These are phyloP conservation scores for Gorsachius goisagi DNA, from an alignment of 2,113 vertebrate genomes.

Conservation along the genomic window DNA sequence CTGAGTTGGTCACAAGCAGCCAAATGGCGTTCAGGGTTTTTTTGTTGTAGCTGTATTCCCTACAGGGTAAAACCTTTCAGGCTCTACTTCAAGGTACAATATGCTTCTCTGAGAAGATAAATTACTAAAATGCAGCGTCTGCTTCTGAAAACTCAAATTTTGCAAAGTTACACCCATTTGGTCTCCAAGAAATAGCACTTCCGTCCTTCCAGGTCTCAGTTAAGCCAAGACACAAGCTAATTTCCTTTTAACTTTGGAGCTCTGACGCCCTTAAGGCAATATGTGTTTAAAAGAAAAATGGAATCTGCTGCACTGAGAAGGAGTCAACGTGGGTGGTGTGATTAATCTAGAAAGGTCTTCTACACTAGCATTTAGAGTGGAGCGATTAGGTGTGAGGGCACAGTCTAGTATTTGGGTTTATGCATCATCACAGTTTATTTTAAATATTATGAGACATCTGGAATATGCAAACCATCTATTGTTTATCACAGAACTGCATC, in stretches of 20 bases:
- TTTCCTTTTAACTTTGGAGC: slow-evolving; percentile 13
- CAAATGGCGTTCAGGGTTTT: slow-evolving; percentile 64
- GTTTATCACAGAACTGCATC: neutral
- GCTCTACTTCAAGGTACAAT: slow-evolving; percentile 53
- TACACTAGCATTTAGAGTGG: neutral
- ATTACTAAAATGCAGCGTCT: slow-evolving; percentile 62
- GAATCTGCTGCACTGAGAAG: neutral
- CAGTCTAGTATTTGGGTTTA: neutral
- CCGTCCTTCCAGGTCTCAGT: neutral
- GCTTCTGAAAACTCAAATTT: slow-evolving; percentile 43
- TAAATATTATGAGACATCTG: neutral
- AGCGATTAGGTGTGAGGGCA: neutral
- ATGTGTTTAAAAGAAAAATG: slow-evolving; percentile 11
- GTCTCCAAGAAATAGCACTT: slow-evolving; percentile 37
- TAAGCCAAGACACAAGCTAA: slow-evolving; percentile 57
- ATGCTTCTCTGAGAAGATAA: slow-evolving; percentile 59
- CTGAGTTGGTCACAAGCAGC: slow-evolving; percentile 29
- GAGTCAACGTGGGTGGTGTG: neutral
- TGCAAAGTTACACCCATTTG: neutral
- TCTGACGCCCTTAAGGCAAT: slow-evolving; percentile 29
- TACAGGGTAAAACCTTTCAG: slow-evolving; percentile 50
- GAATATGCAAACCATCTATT: neutral
- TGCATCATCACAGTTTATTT: neutral
- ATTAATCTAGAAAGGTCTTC: slow-evolving; percentile 30
- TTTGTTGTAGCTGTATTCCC: slow-evolving; percentile 66